Percentiles rank a stretch among this genome's conserved stretches.
These are phyloP conservation scores for Eubasilissa regina DNA, from an alignment of 1,140 invertebrate genomes.

Conservation along the genomic window DNA sequence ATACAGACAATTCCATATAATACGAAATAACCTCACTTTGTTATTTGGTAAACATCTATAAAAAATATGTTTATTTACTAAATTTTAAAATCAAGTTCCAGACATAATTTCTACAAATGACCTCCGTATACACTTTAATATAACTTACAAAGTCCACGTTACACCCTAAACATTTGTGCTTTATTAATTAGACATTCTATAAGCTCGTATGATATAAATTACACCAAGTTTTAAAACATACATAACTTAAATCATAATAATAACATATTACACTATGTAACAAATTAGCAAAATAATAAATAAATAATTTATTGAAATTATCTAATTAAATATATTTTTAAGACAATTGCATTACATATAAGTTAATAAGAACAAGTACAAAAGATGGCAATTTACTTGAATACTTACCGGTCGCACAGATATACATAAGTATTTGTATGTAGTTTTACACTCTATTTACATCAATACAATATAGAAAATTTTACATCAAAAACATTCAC, in stretches of 20 bases:
- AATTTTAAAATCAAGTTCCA: conserved; percentile 8
- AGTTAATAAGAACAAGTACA: too few relatives aligned
- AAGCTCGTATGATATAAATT: conserved; percentile 26
- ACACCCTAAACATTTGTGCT: conserved; percentile 10
- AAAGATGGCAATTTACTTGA: too few relatives aligned
- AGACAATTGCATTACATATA: too few relatives aligned
- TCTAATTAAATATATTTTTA: neutral
- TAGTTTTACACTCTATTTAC: too few relatives aligned
- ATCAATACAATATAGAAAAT: too few relatives aligned
- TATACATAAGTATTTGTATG: too few relatives aligned
- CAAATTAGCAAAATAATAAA: neutral
- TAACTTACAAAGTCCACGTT: neutral
- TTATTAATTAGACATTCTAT: conserved; percentile 21
- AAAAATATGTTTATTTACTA: conserved; percentile 41
- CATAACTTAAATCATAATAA: too few relatives aligned
- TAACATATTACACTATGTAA: neutral
- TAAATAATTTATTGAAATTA: neutral
- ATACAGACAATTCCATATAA: conserved; percentile 12
- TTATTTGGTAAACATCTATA: conserved; percentile 30
- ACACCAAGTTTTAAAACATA: conserved; percentile 21
- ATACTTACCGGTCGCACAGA: too few relatives aligned
- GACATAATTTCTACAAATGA: conserved; percentile 7
- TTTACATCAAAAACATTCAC: too few relatives aligned
- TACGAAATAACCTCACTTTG: neutral
- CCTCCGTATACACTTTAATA: neutral